Percentiles rank a stretch among this genome's conserved stretches.
These are phyloP conservation scores for Ophioderma brevispina DNA, from an alignment of 35 echinoderm and acorn worm genomes.

Conservation along the genomic window DNA sequence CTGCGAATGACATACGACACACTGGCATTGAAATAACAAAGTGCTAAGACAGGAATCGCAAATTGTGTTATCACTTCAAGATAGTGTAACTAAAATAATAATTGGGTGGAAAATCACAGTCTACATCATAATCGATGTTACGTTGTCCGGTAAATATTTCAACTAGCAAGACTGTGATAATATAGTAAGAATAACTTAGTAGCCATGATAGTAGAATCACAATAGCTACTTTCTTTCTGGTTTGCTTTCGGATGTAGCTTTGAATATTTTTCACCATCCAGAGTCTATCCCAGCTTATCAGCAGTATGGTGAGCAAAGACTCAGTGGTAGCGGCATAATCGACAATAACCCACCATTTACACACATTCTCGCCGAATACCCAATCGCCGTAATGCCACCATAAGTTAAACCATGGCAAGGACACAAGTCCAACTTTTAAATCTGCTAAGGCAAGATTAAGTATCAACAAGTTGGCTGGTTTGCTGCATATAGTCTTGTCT, in stretches of 20 bases:
- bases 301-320: conserved; percentile 24
- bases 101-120: conserved; percentile 2
- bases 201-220: conserved; percentile 11
- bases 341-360: conserved; percentile 22
- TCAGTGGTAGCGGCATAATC: conserved; percentile 36
- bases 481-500: conserved; percentile 23
- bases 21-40: conserved; percentile 20
- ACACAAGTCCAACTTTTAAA: conserved; percentile 34
- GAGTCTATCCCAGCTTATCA: conserved; percentile 63
- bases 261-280: conserved; percentile 53
- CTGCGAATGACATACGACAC: conserved; percentile 20
- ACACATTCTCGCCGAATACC: conserved; percentile 40
- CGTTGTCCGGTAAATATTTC: background rate
- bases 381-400: conserved; percentile 4
- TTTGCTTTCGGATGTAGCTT: conserved; percentile 12
- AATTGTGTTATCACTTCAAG: background rate
- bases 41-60: conserved; percentile 5
- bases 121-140: background rate
- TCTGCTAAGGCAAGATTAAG: conserved; percentile 51
- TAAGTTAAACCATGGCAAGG: conserved; percentile 20
- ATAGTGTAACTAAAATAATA: background rate
- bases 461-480: conserved; percentile 50
- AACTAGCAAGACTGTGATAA: background rate
- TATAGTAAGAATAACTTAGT: background rate
- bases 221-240: background rate